Evolutionary conservation across 2,797 vertebrate genomes (phyloP), one percentile per base, ranked within the genome.

Genomic region (Gila robusta): DNA sequence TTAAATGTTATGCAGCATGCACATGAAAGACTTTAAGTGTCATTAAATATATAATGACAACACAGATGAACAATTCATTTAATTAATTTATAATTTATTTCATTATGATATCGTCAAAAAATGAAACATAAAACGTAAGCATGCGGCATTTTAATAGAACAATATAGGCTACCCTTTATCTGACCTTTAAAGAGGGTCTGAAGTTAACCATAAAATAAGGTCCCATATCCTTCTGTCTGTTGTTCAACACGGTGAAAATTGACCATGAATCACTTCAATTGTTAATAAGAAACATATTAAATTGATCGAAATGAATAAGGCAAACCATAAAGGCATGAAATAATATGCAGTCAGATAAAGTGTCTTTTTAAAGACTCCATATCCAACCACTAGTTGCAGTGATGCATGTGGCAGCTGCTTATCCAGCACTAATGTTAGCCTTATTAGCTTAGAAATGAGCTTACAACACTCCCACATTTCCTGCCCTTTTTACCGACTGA

Each of bases 321-420:
- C 16, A 56, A 72, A 5, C 8, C 2, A 54, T 19, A 52, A 52
- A 28, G 0, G 16, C 49, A 14, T 19, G 2, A 76, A 32, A 67
- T 3, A 23, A 26, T 59, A 49, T 47, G 6, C 28, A 49, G 9
- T 37, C 5, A 32, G 9, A 10, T 64, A 49, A 59, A 80, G 28
- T 37, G 56, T 69, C 5, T 54, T 66, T 71, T 82, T 28, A 49
- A 39, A 19, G 37, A 66, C 59, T 28, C 35, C 44, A 32, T 35
- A 19, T 80, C 69, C 79, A 76, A 83, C 80, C 86, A 83, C 84
- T 77, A 81, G 79, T 85, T 89, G 83, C 83, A 80, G 71, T 62
- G 49, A 72, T 79, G 84, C 77, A 80, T 85, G 77, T 80, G 67
- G 77, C 84, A 72, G 69, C 67, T 64, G 78, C 78, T 81, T 86